Base-by-base conservation (phyloP, 2,797 vertebrate species). In the Lindbergichthys nudifrons region DNA sequence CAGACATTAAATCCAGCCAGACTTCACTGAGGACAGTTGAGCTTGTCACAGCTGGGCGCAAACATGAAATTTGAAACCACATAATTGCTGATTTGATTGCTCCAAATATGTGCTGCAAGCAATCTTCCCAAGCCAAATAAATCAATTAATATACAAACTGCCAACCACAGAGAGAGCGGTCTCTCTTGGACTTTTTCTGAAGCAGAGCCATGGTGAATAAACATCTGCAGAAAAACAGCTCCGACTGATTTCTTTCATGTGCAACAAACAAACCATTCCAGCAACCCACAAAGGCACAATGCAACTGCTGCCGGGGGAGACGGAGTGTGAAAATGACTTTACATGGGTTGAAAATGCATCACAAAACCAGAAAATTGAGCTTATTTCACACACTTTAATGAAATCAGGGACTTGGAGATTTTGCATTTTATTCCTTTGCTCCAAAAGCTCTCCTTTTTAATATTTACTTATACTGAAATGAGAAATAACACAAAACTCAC, bases 81-180 rank as follows among this genome's bases (percentile, higher is more conserved):
- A 88, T 91, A 91, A 93, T 89, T 90, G 73, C 82, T 75, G 77
- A 88, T 84, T 82, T 89, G 87, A 89, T 93, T 92, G 83, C 82
- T 77, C 53, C 65, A 87, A 92, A 87, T 85, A 84, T 88, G 71
- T 83, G 77, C 80, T 69, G 84, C 39, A 42, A 78, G 67, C 78
- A 84, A 86, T 89, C 80, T 84, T 86, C 32, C 85, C 70, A 59
- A 85, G 74, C 74, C 78, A 88, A 84, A 92, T 86, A 87, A 90
- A 92, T 92, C 70, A 87, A 85, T 88, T 75, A 59, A 83, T 92
- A 87, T 85, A 90, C 65, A 72, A 85, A 80, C 79, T 88, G 81
- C 80, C 84, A 84, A 73, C 73, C 75, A 59, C 68, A 71, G 73
- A 73, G 74, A 89, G 65, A 82, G 68, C 13, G 3, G 56, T 62